phyloP scores from a whole-genome alignment of 1,140 invertebrate genomes.

The Drosophila bipectinata region DNA sequence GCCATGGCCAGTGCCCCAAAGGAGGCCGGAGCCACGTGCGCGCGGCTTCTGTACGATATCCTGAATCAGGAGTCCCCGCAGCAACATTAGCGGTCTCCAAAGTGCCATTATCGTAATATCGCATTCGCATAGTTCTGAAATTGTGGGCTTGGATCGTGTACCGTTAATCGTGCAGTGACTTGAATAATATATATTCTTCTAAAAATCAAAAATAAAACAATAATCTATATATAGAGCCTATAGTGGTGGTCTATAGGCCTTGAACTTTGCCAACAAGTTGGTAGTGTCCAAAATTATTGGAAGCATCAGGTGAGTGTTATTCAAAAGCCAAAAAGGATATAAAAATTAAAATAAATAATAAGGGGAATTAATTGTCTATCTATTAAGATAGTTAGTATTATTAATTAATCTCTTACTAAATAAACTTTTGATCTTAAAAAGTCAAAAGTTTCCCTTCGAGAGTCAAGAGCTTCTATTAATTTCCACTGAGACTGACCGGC shows the following conservation, averaged over 20 bases:
- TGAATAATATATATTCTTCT: constrained; percentile 1
- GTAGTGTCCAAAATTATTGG: constrained; percentile 14
- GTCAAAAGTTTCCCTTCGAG: too few species aligned
- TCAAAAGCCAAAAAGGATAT: background rate
- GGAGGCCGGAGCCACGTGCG: constrained; percentile 55
- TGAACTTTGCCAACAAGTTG: constrained; percentile 61
- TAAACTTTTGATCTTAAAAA: too few species aligned
- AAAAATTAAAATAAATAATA: too few species aligned
- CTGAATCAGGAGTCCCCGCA: constrained; percentile 7
- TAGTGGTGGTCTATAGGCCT: constrained; percentile 8
- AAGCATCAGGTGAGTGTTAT: constrained; percentile 36
- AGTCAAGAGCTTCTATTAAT: too few species aligned
- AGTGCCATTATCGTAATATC: constrained; percentile 1
- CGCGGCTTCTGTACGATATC: constrained; percentile 46
- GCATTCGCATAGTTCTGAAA: background rate
- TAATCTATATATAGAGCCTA: background rate
- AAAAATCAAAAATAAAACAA: background rate
- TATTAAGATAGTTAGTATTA: too few species aligned
- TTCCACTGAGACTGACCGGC: background rate
- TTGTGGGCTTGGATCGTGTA: constrained; percentile 22
- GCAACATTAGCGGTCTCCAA: constrained; percentile 4
- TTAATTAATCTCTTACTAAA: too few species aligned
- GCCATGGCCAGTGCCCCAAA: constrained; percentile 18
- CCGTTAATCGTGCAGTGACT: constrained; percentile 27
- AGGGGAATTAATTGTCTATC: too few species aligned